A percentile compares a stretch with the other conserved stretches of the same genome.
phyloP scores from a whole-genome alignment of 2,888 invertebrate genomes.

The Nomada goodeniana region DNA sequence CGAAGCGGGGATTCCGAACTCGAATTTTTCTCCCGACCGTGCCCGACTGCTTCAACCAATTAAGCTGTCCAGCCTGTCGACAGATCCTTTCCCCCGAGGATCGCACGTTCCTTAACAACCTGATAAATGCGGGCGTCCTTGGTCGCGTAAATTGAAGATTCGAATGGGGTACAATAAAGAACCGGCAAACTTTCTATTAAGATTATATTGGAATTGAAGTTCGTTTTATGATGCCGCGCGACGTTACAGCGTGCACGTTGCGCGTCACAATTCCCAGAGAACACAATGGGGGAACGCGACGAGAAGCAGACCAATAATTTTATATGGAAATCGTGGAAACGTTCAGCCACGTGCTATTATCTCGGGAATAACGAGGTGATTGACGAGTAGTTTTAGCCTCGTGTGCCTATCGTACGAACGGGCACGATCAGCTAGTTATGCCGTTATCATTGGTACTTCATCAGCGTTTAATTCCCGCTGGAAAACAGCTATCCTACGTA shows the following conservation, averaged over 20 bases:
- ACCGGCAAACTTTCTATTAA: neutral
- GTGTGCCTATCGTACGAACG: neutral
- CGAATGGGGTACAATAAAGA: neutral
- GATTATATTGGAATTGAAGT: too few relatives aligned
- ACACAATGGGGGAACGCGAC: slow-evolving; percentile 21
- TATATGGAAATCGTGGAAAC: slow-evolving; percentile 34
- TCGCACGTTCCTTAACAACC: slow-evolving; percentile 14
- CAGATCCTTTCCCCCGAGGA: slow-evolving; percentile 13
- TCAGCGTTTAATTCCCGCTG: neutral
- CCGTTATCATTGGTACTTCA: slow-evolving; percentile 13
- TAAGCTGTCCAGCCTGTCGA: slow-evolving; percentile 39
- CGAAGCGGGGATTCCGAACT: slow-evolving; percentile 21
- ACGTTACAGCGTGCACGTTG: neutral
- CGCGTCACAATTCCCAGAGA: neutral
- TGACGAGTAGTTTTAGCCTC: slow-evolving; percentile 17
- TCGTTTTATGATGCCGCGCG: neutral
- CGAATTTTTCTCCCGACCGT: slow-evolving; percentile 33
- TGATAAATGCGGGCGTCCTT: slow-evolving; percentile 37
- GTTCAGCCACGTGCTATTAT: slow-evolving; percentile 17
- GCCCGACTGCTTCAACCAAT: slow-evolving; percentile 31
- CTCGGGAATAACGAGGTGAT: neutral
- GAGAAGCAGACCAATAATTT: slow-evolving; percentile 25
- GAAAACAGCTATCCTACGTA: too few relatives aligned
- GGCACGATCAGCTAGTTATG: neutral
- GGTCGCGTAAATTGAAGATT: slow-evolving; percentile 6